Percentiles rank a stretch among this genome's conserved stretches.
Conservation (phyloP, 2,797 vertebrate species). For the Alfaro cultratus region DNA sequence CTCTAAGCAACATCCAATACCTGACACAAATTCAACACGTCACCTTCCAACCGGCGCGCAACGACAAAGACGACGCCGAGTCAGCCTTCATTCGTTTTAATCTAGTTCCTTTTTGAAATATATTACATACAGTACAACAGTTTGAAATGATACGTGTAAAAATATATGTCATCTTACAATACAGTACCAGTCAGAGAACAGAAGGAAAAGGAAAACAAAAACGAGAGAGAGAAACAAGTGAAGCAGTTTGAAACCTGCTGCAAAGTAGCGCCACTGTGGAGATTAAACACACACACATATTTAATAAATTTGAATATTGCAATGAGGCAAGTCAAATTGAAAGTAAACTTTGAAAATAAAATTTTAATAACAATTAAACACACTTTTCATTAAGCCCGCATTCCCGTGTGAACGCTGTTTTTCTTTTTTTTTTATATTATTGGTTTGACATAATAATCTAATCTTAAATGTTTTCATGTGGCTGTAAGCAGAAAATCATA, state of each 20-base stretch:
- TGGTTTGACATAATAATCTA: background rate
- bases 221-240: conserved; percentile 11
- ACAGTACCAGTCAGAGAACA: conserved; percentile 79
- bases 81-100: conserved; percentile 73
- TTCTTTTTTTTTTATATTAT: background rate
- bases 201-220: conserved; percentile 42
- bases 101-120: conserved; percentile 75
- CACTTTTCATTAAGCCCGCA: background rate
- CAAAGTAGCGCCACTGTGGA: conserved; percentile 35
- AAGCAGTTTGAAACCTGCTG: conserved; percentile 56
- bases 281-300: background rate
- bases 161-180: conserved; percentile 86
- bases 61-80: conserved; percentile 11
- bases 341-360: background rate
- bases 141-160: conserved; percentile 82
- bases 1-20: conserved; percentile 17
- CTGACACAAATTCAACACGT: conserved; percentile 25
- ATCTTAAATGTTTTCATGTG: background rate
- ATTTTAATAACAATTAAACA: background rate
- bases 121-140: conserved; percentile 81
- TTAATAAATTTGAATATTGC: background rate
- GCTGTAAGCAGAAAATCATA: background rate
- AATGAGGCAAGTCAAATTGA: background rate
- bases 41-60: conserved; percentile 6
- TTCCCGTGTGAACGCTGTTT: background rate